Base-by-base conservation (phyloP, 1,140 invertebrate genomes). In the Panulirus ornatus region DNA sequence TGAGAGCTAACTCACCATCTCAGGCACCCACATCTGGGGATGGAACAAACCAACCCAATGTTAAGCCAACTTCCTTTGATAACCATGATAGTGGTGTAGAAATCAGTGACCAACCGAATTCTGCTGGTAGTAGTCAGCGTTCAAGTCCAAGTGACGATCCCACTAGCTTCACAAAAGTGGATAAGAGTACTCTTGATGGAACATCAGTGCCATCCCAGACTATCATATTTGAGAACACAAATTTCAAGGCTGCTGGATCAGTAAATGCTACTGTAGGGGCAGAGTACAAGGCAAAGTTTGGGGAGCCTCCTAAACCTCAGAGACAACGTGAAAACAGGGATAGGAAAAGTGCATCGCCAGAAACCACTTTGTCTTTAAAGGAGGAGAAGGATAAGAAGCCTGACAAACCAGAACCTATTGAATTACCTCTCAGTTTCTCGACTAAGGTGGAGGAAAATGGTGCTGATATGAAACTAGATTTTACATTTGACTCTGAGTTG, bases 171-270 rank as follows among this genome's bases (percentile, higher is more conserved):
- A 30, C 85, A 11, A 90, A 89, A 22, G 86, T 79, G 54, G 91
- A 91, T 54, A 92, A 91, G 47, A 91, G 94, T 82, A 94, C 96
- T 34, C 93, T 96, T n/a, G 96, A 97, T 93, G 96, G 96, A 8
- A 95, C 96, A 0, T 96, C 96, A 6, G 95, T 97, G 0, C 97
- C 97, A 0, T 97, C 98, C 22, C 96, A 97, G 93, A 98, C 97
- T 0, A 96, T 98, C 51, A 97, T 98, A 87, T 98, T 98, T 93
- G 97, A 98, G 93, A 98, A 98, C 93, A 98, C 97, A 0, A 98
- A 98, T 93, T 98, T 97, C 93, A 97, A 97, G 94, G 95, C 96
- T 85, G 93, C 94, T 75, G 76, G 86, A 5, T 87, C 84, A 27
- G 91, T 91, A 51, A 88, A 84, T 83, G 88, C 84, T 84, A 91